Percentiles rank a stretch among this genome's conserved stretches.
phyloP scores from a whole-genome alignment of 2,797 vertebrate genomes.

The Bryconaethiops microstoma region DNA sequence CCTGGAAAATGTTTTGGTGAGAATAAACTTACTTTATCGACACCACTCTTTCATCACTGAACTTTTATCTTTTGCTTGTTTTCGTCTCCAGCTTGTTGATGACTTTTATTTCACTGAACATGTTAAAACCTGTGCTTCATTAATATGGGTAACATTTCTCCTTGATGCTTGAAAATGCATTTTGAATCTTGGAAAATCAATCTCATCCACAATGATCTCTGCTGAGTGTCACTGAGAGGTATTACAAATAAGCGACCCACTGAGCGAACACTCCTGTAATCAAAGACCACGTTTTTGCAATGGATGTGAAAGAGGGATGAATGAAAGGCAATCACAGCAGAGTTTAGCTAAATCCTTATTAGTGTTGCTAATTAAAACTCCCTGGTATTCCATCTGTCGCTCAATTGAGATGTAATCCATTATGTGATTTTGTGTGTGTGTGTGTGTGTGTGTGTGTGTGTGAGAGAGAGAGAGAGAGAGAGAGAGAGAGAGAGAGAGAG shows the following conservation, averaged over 20 bases:
- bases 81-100: no score
- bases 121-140: no score
- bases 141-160: no score
- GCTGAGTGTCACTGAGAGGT: neutral
- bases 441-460: neutral
- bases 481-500: no score
- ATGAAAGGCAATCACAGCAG: neutral
- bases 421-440: conserved; percentile 2
- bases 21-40: no score
- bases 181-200: no score
- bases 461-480: neutral
- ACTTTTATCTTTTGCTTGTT: no score
- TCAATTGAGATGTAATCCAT: conserved; percentile 32
- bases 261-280: neutral
- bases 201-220: neutral
- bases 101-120: no score
- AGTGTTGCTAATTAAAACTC: neutral
- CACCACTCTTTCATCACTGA: no score
- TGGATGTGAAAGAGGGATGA: neutral
- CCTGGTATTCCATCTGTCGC: conserved; percentile 25
- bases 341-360: conserved; percentile 22
- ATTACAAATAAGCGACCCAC: neutral
- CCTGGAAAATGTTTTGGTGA: no score
- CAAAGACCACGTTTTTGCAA: neutral
- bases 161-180: no score